A percentile compares a stretch with the other conserved stretches of the same genome.
These are phyloP conservation scores for Pterophyllum scalare DNA, from an alignment of 2,113 vertebrate genomes.

Conservation along the genomic window DNA sequence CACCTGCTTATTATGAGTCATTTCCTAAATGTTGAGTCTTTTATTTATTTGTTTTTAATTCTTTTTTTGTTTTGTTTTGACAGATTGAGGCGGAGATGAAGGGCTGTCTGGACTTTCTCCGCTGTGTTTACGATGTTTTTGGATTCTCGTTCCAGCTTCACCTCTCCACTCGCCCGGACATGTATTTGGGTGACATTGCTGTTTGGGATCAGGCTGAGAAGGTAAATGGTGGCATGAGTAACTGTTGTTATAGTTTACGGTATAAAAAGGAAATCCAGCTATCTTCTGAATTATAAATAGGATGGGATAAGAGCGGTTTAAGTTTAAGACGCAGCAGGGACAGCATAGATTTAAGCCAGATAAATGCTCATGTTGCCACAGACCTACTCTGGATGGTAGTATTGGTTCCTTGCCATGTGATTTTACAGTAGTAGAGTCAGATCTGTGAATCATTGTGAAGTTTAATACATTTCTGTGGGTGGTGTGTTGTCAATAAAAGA, in stretches of 20 bases:
- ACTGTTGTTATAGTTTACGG: neutral
- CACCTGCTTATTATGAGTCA: neutral
- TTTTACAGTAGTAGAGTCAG: conserved; percentile 28
- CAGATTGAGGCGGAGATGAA: conserved; percentile 94
- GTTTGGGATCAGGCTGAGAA: conserved; percentile 93
- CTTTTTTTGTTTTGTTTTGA: neutral
- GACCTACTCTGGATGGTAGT: neutral
- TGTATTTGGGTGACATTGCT: conserved; percentile 88
- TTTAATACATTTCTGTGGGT: conserved; percentile 15
- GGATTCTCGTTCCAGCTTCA: conserved; percentile 94
- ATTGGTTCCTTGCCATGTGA: neutral
- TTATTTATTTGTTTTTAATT: neutral
- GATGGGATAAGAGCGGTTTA: too few species aligned
- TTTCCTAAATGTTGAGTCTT: neutral
- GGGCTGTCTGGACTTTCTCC: conserved; percentile 91
- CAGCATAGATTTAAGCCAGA: neutral
- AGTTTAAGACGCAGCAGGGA: neutral
- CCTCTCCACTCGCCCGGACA: conserved; percentile 93
- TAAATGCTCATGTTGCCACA: conserved; percentile 1
- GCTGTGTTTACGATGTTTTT: conserved; percentile 89
- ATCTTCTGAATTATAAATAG: neutral
- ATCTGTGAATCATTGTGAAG: conserved; percentile 42
- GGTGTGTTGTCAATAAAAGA: conserved; percentile 1
- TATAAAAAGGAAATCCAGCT: neutral
- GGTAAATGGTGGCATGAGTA: conserved; percentile 73